These are phyloP conservation scores for Orthosia incerta DNA, from an alignment of 2,888 invertebrate species.

Conservation along the genomic window DNA sequence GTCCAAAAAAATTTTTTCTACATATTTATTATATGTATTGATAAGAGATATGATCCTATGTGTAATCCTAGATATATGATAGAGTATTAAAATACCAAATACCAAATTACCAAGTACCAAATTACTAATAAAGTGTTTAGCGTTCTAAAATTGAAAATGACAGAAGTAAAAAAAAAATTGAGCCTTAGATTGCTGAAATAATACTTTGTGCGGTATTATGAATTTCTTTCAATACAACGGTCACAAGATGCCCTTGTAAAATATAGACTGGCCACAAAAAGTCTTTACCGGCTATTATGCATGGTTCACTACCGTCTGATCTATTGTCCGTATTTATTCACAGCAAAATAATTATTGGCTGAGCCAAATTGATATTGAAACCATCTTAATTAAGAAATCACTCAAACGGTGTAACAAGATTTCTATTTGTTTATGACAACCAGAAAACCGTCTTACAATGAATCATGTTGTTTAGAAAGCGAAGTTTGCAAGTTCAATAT, in stretches of 20 bases:
- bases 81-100: too few relatives aligned
- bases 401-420: slow-evolving; percentile 18
- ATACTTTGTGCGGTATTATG: neutral
- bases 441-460: slow-evolving; percentile 16
- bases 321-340: slow-evolving; percentile 38
- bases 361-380: slow-evolving; percentile 30
- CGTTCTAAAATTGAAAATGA: neutral
- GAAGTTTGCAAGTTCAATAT: slow-evolving; percentile 55
- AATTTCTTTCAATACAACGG: slow-evolving; percentile 18
- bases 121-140: neutral
- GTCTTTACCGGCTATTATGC: slow-evolving; percentile 29
- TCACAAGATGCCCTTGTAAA: slow-evolving; percentile 40
- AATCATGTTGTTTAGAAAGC: slow-evolving; percentile 24
- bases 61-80: too few relatives aligned
- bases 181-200: neutral
- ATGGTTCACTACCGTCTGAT: slow-evolving; percentile 30
- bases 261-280: slow-evolving; percentile 36
- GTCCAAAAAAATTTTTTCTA: too few relatives aligned
- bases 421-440: slow-evolving; percentile 35
- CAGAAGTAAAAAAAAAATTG: neutral
- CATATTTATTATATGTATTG: too few relatives aligned
- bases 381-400: slow-evolving; percentile 40
- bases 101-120: too few relatives aligned
- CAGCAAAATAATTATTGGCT: slow-evolving; percentile 17
- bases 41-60: too few relatives aligned